Percentiles rank a stretch among this genome's conserved stretches.
phyloP scores from a whole-genome alignment of 2,113 vertebrate genomes.

The Vidua macroura region DNA sequence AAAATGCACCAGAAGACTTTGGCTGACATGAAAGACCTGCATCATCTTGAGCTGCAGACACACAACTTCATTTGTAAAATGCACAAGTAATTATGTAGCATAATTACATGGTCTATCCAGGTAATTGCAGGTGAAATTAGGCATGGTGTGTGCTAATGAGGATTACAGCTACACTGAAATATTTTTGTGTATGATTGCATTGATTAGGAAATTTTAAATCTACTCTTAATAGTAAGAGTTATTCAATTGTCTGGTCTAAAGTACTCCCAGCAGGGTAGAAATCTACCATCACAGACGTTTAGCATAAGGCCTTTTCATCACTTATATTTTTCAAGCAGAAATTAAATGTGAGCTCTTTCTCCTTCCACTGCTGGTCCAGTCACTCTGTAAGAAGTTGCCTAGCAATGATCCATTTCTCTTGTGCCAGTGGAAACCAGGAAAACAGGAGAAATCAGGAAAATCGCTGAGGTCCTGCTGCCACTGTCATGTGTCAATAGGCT shows the following conservation, averaged over 20 bases:
- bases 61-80: not conserved
- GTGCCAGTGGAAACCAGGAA: not conserved
- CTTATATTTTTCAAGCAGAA: not conserved
- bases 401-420: not conserved
- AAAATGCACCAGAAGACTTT: not conserved
- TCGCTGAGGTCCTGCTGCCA: not conserved
- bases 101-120: constrained; percentile 38
- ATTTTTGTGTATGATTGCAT: constrained; percentile 18
- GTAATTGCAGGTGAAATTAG: constrained; percentile 48
- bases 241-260: constrained; percentile 4
- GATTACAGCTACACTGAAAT: constrained; percentile 14
- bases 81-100: not conserved
- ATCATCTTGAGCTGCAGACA: constrained; percentile 1
- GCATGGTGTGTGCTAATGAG: constrained; percentile 33
- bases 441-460: constrained; percentile 52
- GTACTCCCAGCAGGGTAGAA: not conserved
- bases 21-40: not conserved
- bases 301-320: not conserved
- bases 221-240: not conserved
- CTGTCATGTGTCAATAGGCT: constrained; percentile 33
- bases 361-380: not conserved
- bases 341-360: not conserved
- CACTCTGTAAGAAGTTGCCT: not conserved
- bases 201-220: constrained; percentile 13
- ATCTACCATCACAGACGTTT: not conserved